Evolutionary conservation across 1,140 invertebrate species (phyloP).

Genomic region (Akabosia matsudoensis): DNA sequence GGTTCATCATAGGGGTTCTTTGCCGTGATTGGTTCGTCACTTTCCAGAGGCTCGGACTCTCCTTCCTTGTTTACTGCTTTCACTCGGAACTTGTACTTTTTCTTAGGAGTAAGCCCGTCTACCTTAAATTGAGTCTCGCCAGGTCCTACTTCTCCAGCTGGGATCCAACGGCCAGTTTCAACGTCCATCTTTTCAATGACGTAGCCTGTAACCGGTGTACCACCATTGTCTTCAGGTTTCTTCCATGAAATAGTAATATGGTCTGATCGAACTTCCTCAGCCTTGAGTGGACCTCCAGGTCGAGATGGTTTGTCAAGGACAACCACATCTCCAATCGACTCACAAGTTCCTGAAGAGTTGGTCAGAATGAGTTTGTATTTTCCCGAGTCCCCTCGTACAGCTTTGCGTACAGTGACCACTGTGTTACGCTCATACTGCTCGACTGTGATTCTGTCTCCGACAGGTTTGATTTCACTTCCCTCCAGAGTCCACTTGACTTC

Average conservation of each 20-base stretch:
- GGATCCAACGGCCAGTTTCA: slow-evolving; percentile 86
- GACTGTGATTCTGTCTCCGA: slow-evolving; percentile 67
- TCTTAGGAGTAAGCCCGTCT: slow-evolving; percentile 89
- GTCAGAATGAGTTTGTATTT: slow-evolving; percentile 80
- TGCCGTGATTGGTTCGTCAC: slow-evolving; percentile 78
- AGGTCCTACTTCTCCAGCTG: slow-evolving; percentile 83
- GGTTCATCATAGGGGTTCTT: slow-evolving; percentile 91
- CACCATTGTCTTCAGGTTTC: slow-evolving; percentile 79
- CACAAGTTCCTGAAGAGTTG: slow-evolving; percentile 79
- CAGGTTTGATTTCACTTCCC: slow-evolving; percentile 69
- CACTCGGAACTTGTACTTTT: slow-evolving; percentile 97
- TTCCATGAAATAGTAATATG: slow-evolving; percentile 94
- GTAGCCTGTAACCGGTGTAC: slow-evolving; percentile 64
- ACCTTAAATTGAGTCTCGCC: slow-evolving; percentile 78
- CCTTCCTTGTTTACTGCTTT: slow-evolving; percentile 98
- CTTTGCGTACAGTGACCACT: slow-evolving; percentile 81
- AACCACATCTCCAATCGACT: slow-evolving; percentile 78
- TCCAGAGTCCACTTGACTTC: slow-evolving; percentile 77
- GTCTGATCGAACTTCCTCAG: slow-evolving; percentile 81
- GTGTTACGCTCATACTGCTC: slow-evolving; percentile 89
- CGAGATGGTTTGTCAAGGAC: slow-evolving; percentile 83
- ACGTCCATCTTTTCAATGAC: slow-evolving; percentile 95
- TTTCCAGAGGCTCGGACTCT: slow-evolving; percentile 91
- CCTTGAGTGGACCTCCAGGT: slow-evolving; percentile 79
- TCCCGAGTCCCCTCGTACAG: slow-evolving; percentile 80